A percentile compares a stretch with the other conserved stretches of the same genome.
Conservation (phyloP, 2,113 vertebrate genomes). For the Thermophis baileyi region DNA sequence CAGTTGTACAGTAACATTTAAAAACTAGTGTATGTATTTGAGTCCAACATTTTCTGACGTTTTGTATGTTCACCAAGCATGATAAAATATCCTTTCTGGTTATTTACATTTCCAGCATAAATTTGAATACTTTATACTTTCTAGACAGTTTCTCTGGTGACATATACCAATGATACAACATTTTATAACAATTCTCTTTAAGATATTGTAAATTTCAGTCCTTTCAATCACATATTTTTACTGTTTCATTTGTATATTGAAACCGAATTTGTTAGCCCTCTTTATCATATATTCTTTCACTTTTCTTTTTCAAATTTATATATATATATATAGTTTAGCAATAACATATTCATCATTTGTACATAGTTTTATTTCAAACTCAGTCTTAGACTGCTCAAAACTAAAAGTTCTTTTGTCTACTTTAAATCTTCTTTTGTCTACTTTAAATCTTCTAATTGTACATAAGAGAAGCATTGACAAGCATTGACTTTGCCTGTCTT, state of each 20-base stretch:
- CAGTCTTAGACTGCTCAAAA: not conserved
- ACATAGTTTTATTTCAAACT: not conserved
- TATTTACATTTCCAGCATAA: not conserved
- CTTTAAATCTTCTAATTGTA: not conserved
- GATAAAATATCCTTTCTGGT: not conserved
- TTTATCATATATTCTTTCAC: not conserved
- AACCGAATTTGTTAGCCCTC: not conserved
- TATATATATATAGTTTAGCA: not conserved
- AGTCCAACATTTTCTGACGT: not conserved
- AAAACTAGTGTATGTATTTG: not conserved
- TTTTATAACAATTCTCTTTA: not conserved
- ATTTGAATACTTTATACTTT: not conserved
- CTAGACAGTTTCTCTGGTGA: not conserved
- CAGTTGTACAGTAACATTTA: not conserved
- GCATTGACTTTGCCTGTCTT: too few relatives aligned
- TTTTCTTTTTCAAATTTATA: too few relatives aligned
- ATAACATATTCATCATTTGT: not conserved
- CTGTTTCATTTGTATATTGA: not conserved
- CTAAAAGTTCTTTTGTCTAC: not conserved
- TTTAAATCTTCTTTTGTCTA: not conserved
- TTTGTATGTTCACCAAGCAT: not conserved
- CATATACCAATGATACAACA: not conserved
- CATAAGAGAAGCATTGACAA: not conserved
- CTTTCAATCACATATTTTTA: not conserved
- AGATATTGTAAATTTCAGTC: not conserved